phyloP scores from a whole-genome alignment of 2,113 vertebrate species.

The Pterocles burchelli region DNA sequence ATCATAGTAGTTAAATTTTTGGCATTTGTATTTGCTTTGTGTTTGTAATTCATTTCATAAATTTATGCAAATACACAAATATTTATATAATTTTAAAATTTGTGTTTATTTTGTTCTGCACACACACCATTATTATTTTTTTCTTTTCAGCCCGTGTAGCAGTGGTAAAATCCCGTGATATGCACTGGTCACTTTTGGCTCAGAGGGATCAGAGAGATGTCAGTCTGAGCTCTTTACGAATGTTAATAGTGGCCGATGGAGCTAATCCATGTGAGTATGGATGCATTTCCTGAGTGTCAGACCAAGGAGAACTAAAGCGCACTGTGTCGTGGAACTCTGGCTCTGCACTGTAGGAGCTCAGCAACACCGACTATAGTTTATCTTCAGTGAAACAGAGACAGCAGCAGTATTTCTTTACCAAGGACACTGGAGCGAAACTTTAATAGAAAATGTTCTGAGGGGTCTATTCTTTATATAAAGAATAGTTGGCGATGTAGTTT shows the following conservation, averaged over 20 bases:
- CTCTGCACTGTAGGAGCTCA: neutral
- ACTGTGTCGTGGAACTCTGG: neutral
- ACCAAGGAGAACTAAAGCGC: neutral
- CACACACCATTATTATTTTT: neutral
- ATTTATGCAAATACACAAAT: neutral
- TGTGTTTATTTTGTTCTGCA: neutral
- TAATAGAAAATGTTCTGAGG: neutral
- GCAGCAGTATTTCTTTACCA: neutral
- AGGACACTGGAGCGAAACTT: neutral
- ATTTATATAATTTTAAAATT: neutral
- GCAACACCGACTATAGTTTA: neutral
- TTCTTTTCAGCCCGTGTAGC: conserved; percentile 82
- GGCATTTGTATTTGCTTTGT: neutral
- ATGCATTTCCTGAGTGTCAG: neutral
- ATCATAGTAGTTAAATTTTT: neutral
- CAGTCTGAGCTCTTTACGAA: conserved; percentile 90
- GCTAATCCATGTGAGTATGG: conserved; percentile 93
- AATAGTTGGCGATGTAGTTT: neutral
- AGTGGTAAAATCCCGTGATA: conserved; percentile 94
- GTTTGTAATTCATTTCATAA: neutral
- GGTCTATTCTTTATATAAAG: neutral
- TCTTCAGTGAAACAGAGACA: neutral
- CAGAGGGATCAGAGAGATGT: conserved; percentile 93
- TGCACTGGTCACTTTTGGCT: conserved; percentile 97
- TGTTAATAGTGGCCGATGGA: conserved; percentile 94